Percentiles rank a stretch among this genome's conserved stretches.
Evolutionary conservation across 2,113 vertebrate species (phyloP).

Genomic region (Barbus barbus): DNA sequence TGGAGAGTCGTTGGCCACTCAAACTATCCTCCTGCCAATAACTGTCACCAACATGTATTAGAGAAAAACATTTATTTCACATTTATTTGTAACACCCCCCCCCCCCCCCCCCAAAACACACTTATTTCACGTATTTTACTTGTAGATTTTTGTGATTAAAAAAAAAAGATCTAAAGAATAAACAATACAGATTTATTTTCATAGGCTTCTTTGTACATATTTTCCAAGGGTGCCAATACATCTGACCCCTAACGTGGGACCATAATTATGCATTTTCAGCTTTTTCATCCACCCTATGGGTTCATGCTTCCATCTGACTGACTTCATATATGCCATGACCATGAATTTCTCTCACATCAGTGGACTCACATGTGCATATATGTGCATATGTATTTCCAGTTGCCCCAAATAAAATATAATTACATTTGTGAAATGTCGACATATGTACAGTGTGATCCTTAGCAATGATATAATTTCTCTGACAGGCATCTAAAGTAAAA

Average conservation of each 20-base stretch:
- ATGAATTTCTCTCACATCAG: background rate
- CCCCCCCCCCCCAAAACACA: too few relatives aligned
- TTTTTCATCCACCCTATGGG: background rate
- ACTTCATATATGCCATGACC: constrained; percentile 25
- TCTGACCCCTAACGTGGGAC: background rate
- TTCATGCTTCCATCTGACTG: background rate
- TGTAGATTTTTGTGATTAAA: too few relatives aligned
- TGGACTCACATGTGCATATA: background rate
- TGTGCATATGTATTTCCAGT: constrained; percentile 20
- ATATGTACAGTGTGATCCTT: background rate
- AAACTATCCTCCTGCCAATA: too few relatives aligned
- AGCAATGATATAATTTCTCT: background rate
- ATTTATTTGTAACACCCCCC: too few relatives aligned
- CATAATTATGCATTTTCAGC: background rate
- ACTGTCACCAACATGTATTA: too few relatives aligned
- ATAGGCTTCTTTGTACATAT: too few relatives aligned
- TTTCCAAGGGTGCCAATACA: background rate
- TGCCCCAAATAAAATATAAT: background rate
- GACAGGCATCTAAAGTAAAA: background rate
- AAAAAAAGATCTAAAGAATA: too few relatives aligned
- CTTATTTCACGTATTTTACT: too few relatives aligned
- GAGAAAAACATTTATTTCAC: too few relatives aligned
- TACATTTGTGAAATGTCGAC: constrained; percentile 10
- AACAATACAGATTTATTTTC: background rate
- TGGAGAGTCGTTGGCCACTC: too few relatives aligned